These are phyloP conservation scores for Sepioteuthis lessoniana DNA, from an alignment of 2,888 invertebrate species.

Conservation along the genomic window DNA sequence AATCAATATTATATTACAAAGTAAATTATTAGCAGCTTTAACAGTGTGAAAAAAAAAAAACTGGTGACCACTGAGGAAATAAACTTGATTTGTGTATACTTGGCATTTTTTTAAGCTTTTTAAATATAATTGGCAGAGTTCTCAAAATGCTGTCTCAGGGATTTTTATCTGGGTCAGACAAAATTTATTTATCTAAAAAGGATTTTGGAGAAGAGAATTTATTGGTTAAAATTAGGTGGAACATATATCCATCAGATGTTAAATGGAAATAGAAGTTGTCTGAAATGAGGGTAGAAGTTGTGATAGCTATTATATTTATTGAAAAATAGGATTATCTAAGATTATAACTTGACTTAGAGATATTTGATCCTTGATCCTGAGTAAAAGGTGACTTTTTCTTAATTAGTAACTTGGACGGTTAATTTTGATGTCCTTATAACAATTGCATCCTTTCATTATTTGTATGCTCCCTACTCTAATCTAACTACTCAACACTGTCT, in stretches of 20 bases:
- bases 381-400: neutral
- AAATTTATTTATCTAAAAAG: neutral
- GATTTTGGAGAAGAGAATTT: neutral
- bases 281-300: neutral
- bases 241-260: neutral
- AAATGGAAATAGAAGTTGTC: neutral
- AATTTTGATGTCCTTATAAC: neutral
- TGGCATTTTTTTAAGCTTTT: neutral
- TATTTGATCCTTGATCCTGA: neutral
- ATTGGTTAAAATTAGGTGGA: conserved; percentile 2
- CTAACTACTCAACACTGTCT: too few species aligned
- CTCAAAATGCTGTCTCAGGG: neutral
- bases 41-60: too few species aligned
- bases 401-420: neutral
- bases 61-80: too few species aligned
- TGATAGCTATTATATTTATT: neutral
- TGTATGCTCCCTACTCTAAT: too few species aligned
- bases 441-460: too few species aligned
- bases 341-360: neutral
- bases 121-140: neutral
- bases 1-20: too few species aligned
- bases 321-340: neutral
- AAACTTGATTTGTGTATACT: too few species aligned
- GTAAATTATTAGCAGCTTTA: too few species aligned
- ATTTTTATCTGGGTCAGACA: neutral